Conservation (phyloP, 2,888 invertebrate species). For the Philereme vetulata region DNA sequence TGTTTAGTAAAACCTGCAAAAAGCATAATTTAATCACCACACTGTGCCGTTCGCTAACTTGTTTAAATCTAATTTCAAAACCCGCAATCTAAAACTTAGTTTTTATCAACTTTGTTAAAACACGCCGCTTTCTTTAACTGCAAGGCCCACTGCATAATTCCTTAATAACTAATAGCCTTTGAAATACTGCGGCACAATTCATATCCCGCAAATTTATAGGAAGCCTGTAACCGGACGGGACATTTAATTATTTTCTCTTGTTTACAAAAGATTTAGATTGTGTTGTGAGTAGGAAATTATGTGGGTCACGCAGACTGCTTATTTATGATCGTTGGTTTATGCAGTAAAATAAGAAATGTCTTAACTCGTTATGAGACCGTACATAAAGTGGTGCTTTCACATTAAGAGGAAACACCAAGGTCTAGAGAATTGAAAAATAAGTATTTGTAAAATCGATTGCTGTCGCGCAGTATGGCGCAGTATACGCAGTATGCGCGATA, state of each 20-base stretch:
- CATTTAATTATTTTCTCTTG: conserved; percentile 73
- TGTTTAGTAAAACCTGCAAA: no score
- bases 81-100: no score
- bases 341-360: conserved; percentile 11
- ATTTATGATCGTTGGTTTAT: conserved; percentile 19
- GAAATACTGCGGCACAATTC: conserved; percentile 64
- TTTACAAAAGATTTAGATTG: conserved; percentile 68
- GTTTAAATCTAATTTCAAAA: no score
- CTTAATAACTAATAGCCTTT: conserved; percentile 64
- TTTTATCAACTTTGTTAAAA: conserved; percentile 49
- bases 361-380: no score
- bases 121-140: conserved; percentile 50
- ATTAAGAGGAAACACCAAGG: no score
- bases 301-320: conserved; percentile 29
- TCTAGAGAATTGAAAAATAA: no score
- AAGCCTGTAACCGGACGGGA: conserved; percentile 51
- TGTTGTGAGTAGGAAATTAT: conserved; percentile 28
- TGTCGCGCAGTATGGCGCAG: no score
- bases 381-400: no score
- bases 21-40: no score
- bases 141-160: conserved; percentile 63
- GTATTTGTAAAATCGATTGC: no score
- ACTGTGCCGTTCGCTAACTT: no score
- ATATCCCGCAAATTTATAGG: conserved; percentile 65
- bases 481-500: no score